These are phyloP conservation scores for Agonopterix alstromeriana DNA, from an alignment of 2,888 invertebrate genomes.

Conservation along the genomic window DNA sequence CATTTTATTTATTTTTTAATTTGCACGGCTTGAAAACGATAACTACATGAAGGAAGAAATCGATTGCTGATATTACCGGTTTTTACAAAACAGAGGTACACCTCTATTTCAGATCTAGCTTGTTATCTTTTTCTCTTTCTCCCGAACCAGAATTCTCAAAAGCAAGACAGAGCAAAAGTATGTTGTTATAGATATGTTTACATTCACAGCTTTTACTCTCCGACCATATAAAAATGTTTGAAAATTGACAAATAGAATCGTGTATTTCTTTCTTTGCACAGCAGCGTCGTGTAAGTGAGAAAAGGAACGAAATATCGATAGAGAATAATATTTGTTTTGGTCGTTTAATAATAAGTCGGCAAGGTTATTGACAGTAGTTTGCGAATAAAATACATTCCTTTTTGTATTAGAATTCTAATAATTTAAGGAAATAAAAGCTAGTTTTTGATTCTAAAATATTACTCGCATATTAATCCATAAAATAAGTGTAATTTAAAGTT, in stretches of 20 bases:
- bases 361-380: conserved; percentile 3
- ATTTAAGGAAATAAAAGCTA: not conserved
- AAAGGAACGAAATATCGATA: not conserved
- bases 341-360: not conserved
- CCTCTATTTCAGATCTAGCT: not conserved
- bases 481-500: not conserved
- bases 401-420: not conserved
- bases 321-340: not conserved
- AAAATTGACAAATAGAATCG: not conserved
- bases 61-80: not conserved
- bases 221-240: not conserved
- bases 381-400: not conserved
- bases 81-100: not conserved
- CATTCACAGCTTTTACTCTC: not conserved
- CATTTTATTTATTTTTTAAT: conserved; percentile 2
- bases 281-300: not conserved
- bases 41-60: not conserved
- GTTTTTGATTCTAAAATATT: not conserved
- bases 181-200: conserved; percentile 3
- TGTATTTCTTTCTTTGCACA: not conserved
- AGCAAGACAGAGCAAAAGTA: not conserved
- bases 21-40: not conserved
- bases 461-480: not conserved
- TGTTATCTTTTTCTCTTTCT: not conserved
- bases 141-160: not conserved